Conservation (phyloP, 1,140 invertebrate genomes). For the Dinothrombium tinctorium region DNA sequence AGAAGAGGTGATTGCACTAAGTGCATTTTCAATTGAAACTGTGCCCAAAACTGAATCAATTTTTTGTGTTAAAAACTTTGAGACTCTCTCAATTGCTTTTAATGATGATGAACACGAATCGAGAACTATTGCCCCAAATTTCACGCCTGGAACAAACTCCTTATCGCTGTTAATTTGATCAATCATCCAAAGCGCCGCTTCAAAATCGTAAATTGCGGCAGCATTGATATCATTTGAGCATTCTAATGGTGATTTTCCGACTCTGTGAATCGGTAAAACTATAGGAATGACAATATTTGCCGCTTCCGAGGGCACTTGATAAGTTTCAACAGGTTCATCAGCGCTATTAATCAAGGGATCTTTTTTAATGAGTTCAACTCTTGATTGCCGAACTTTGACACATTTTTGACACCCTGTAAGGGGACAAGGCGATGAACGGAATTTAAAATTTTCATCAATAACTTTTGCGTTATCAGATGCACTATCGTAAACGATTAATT, state of each 20-base stretch:
- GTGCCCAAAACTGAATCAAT: constrained; percentile 6
- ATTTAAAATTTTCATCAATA: background rate
- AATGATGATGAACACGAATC: constrained; percentile 19
- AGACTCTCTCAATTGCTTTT: constrained; percentile 2
- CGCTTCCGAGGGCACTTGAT: too few relatives aligned
- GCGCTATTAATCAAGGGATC: too few relatives aligned
- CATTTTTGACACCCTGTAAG: constrained; percentile 1
- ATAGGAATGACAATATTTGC: too few relatives aligned
- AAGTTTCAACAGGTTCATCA: too few relatives aligned
- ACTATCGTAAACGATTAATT: background rate
- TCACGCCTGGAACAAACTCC: constrained; percentile 16
- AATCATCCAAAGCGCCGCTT: constrained; percentile 26
- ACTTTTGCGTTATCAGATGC: background rate
- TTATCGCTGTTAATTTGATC: constrained; percentile 23
- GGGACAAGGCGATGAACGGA: background rate
- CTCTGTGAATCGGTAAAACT: too few relatives aligned
- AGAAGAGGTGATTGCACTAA: constrained; percentile 6
- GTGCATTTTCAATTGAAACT: background rate
- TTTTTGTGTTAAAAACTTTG: constrained; percentile 5
- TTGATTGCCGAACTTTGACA: background rate
- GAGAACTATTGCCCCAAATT: constrained; percentile 17
- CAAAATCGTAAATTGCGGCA: constrained; percentile 23
- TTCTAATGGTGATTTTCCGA: too few relatives aligned
- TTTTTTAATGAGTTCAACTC: background rate
- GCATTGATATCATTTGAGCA: constrained; percentile 13